phyloP scores from a whole-genome alignment of 2,888 invertebrate species.

The Leucophenga montana region DNA sequence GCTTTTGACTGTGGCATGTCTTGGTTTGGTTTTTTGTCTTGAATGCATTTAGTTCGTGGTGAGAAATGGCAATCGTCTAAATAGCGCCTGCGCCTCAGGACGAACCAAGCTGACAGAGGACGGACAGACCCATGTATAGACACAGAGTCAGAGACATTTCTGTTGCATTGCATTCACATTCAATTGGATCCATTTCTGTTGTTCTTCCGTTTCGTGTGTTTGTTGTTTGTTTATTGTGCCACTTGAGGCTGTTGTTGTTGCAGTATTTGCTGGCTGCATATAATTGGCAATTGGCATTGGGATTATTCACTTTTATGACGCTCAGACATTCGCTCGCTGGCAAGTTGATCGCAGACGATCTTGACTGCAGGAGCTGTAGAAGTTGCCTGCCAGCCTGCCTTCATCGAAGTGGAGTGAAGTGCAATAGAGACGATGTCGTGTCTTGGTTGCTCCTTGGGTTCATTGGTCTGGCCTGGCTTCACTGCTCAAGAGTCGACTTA shows the following conservation, averaged over 20 bases:
- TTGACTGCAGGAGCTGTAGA: background rate
- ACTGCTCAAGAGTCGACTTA: constrained; percentile 27
- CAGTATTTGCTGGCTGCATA: constrained; percentile 38
- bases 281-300: constrained; percentile 67
- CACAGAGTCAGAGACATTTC: constrained; percentile 11
- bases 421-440: constrained; percentile 25
- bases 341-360: background rate
- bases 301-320: constrained; percentile 62
- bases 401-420: constrained; percentile 56
- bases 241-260: constrained; percentile 7
- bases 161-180: constrained; percentile 14
- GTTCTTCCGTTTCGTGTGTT: background rate
- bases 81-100: constrained; percentile 43
- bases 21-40: constrained; percentile 4
- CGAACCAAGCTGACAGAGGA: background rate
- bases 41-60: constrained; percentile 37
- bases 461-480: constrained; percentile 9
- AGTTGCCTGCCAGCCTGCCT: background rate
- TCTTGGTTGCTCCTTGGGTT: constrained; percentile 22
- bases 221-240: constrained; percentile 14
- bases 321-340: constrained; percentile 25
- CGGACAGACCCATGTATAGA: constrained; percentile 1
- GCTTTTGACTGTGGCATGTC: constrained; percentile 20
- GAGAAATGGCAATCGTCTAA: constrained; percentile 54
- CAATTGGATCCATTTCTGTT: constrained; percentile 11